These are phyloP conservation scores for Parochlus steinenii DNA, from an alignment of 2,888 invertebrate species.

Conservation along the genomic window DNA sequence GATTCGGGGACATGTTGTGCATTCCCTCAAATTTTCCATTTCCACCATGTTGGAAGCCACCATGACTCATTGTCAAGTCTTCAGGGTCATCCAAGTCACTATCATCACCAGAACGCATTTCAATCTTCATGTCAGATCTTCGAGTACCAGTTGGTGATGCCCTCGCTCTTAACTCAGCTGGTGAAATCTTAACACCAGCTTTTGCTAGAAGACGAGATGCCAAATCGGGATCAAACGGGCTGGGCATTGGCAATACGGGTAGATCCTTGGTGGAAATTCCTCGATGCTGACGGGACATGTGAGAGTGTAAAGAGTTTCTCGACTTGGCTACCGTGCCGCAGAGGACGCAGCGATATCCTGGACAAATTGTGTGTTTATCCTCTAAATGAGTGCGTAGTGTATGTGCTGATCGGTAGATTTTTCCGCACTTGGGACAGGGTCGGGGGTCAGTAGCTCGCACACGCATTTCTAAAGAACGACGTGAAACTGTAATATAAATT, in stretches of 20 bases:
- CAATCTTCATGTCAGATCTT: constrained; percentile 58
- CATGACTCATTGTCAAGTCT: constrained; percentile 54
- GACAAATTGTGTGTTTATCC: constrained; percentile 85
- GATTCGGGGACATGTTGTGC: constrained; percentile 10
- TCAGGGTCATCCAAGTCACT: constrained; percentile 63
- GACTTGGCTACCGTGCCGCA: constrained; percentile 89
- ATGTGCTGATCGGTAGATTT: constrained; percentile 83
- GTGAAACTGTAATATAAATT: constrained; percentile 50
- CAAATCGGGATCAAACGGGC: constrained; percentile 77
- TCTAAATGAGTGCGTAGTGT: constrained; percentile 80
- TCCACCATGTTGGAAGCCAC: constrained; percentile 16
- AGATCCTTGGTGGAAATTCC: constrained; percentile 87
- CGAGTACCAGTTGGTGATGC: constrained; percentile 74
- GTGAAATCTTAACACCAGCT: constrained; percentile 73
- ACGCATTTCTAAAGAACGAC: constrained; percentile 69
- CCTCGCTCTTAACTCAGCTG: constrained; percentile 66
- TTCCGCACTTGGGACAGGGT: constrained; percentile 84
- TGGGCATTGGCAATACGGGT: constrained; percentile 84
- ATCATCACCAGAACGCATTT: constrained; percentile 58
- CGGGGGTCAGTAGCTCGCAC: constrained; percentile 84
- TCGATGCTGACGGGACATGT: constrained; percentile 85
- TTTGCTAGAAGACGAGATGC: constrained; percentile 74
- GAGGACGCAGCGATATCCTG: constrained; percentile 78
- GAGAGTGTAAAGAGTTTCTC: constrained; percentile 79
- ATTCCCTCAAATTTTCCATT: constrained; percentile 6